phyloP scores from a whole-genome alignment of 2,113 vertebrate species.

The Bucco capensis region DNA sequence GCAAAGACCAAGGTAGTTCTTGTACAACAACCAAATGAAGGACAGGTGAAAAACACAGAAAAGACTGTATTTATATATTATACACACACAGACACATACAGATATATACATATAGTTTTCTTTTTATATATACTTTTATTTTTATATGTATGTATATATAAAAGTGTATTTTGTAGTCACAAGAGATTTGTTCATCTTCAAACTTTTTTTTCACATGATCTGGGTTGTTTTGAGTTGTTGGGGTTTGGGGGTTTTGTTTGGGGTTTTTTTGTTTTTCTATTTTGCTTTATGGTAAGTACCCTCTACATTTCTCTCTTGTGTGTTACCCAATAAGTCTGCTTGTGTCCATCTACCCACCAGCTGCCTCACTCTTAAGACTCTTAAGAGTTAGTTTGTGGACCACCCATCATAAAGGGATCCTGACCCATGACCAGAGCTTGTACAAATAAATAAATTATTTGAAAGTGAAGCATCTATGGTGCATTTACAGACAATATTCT shows the following conservation, averaged over 20 bases:
- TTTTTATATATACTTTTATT: background rate
- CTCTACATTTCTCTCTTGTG: background rate
- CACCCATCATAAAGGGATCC: background rate
- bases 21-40: background rate
- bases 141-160: rapidly evolving
- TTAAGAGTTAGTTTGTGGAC: background rate
- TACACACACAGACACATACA: too few species aligned
- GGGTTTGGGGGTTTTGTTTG: background rate
- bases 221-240: background rate
- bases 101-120: too few species aligned
- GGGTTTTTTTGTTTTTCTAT: background rate
- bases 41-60: background rate
- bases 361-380: background rate
- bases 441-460: background rate
- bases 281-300: background rate
- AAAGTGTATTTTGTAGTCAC: background rate
- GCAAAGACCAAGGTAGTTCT: background rate
- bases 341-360: background rate
- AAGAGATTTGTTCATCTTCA: background rate
- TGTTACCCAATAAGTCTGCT: background rate
- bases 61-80: background rate
- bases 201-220: background rate
- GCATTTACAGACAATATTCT: background rate
- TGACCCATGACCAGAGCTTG: background rate
- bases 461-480: background rate